These are phyloP conservation scores for Cryptus armator DNA, from an alignment of 2,888 invertebrate genomes.

Conservation along the genomic window DNA sequence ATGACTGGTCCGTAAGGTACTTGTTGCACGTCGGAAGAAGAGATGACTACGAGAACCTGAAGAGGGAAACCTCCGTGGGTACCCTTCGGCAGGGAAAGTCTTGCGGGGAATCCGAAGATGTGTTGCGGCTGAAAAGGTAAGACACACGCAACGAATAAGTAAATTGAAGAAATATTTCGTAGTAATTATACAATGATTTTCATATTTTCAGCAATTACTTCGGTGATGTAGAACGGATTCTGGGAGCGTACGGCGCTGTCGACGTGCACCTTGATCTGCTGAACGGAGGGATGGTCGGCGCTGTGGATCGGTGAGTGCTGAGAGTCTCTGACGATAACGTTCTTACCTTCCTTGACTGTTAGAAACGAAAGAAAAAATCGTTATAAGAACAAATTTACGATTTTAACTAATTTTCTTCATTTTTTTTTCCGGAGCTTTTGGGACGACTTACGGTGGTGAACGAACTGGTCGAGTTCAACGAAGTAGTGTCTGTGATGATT, in stretches of 20 bases:
- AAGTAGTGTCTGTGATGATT: slow-evolving; percentile 88
- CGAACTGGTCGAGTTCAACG: slow-evolving; percentile 88
- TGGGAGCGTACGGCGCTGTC: slow-evolving; percentile 86
- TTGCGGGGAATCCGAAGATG: slow-evolving; percentile 87
- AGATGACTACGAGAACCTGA: slow-evolving; percentile 88
- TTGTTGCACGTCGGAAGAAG: slow-evolving; percentile 85
- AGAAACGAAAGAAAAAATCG: slow-evolving; percentile 10
- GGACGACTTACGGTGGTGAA: slow-evolving; percentile 85
- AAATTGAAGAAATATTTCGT: background rate
- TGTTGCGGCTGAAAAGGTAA: slow-evolving; percentile 84
- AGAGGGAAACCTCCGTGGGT: slow-evolving; percentile 88
- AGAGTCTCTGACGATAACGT: slow-evolving; percentile 90
- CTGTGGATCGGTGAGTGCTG: slow-evolving; percentile 86
- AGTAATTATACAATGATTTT: background rate
- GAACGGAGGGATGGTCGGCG: slow-evolving; percentile 86
- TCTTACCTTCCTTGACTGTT: slow-evolving; percentile 88
- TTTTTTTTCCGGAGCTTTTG: background rate
- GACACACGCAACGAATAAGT: background rate
- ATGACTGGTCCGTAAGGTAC: slow-evolving; percentile 85
- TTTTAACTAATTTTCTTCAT: no score
- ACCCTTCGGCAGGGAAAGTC: slow-evolving; percentile 89
- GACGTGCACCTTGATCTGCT: slow-evolving; percentile 88
- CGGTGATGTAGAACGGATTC: slow-evolving; percentile 81
- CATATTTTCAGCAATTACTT: slow-evolving; percentile 81
- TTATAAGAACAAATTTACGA: background rate